phyloP scores from a whole-genome alignment of 1,140 invertebrate species.

The Caerostris darwini region DNA sequence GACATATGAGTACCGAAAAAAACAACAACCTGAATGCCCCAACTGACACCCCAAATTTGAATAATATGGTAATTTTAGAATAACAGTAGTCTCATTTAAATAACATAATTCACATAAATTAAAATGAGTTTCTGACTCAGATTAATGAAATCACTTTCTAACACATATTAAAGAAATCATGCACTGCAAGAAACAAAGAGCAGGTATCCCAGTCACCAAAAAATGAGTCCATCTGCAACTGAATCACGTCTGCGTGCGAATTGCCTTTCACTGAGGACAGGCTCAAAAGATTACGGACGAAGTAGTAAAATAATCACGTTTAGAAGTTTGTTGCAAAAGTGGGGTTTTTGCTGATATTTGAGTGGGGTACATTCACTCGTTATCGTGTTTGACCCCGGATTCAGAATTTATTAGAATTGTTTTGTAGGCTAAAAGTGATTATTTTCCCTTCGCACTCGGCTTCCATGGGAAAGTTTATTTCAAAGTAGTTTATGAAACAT shows the following conservation, averaged over 20 bases:
- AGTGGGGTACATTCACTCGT: conserved; percentile 13
- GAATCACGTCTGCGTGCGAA: neutral
- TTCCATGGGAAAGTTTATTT: too few species aligned
- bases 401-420: neutral
- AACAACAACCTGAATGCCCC: too few species aligned
- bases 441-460: too few species aligned
- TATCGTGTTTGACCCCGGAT: conserved; percentile 15
- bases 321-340: conserved; percentile 4
- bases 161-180: neutral
- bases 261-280: neutral
- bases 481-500: too few species aligned
- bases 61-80: too few species aligned
- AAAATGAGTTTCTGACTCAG: neutral
- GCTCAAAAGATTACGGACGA: neutral
- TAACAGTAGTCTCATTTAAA: too few species aligned
- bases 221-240: neutral
- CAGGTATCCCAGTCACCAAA: neutral
- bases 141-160: neutral
- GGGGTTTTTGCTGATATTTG: neutral
- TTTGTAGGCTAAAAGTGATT: neutral
- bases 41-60: too few species aligned
- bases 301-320: conserved; percentile 21
- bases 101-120: too few species aligned
- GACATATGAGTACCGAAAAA: too few species aligned
- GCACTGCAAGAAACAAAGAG: neutral